Evolutionary conservation across 2,113 vertebrate species (phyloP).

Genomic region (Dipodomys spectabilis): DNA sequence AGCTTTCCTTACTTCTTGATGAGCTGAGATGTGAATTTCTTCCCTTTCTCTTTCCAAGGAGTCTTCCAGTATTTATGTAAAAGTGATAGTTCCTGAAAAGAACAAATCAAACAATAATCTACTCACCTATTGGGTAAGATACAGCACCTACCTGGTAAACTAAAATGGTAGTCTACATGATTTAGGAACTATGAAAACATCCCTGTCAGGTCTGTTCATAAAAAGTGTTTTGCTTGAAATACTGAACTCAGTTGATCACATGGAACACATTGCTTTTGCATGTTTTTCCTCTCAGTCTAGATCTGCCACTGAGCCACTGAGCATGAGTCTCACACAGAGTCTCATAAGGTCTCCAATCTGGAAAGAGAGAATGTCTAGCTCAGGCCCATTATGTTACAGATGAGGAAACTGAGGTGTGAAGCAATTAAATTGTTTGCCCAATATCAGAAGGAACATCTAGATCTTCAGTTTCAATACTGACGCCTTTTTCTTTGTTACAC

Average conservation of each 20-base stretch:
- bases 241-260: neutral
- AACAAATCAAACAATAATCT: conserved; percentile 4
- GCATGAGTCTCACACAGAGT: neutral
- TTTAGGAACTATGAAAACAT: conserved; percentile 31
- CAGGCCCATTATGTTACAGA: conserved; percentile 1
- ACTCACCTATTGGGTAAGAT: neutral
- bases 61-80: neutral
- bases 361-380: conserved; percentile 45
- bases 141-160: neutral
- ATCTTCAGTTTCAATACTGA: neutral
- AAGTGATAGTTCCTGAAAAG: neutral
- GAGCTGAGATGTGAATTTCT: neutral
- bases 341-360: conserved; percentile 9
- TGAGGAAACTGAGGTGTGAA: conserved; percentile 46
- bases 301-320: neutral
- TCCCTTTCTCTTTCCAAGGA: neutral
- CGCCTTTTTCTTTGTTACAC: neutral
- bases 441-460: neutral
- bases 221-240: conserved; percentile 45
- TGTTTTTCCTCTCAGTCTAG: neutral
- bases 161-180: neutral
- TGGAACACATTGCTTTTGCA: conserved; percentile 10
- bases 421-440: neutral
- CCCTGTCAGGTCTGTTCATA: neutral
- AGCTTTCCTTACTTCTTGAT: neutral